These are phyloP conservation scores for Hydrozoanthus tunicans DNA, from an alignment of 64 coral and sea anemone genomes.

Conservation along the genomic window DNA sequence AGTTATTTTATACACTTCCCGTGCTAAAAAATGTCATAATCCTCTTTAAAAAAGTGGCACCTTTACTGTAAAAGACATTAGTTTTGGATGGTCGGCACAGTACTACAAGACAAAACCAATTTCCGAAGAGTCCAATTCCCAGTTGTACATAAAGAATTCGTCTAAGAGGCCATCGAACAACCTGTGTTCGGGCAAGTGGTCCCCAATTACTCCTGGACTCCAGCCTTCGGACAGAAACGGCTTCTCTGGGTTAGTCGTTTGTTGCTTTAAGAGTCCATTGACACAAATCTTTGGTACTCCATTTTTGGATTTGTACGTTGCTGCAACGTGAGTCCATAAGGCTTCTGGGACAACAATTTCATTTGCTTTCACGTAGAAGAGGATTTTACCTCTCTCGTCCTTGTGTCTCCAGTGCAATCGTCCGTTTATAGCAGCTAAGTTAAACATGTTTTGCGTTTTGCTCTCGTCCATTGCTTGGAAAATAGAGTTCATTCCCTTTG, in stretches of 20 bases:
- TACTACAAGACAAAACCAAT: conserved; percentile 94
- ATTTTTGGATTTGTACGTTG: conserved; percentile 75
- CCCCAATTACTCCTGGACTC: conserved; percentile 77
- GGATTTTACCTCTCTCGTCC: conserved; percentile 48
- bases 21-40: background rate
- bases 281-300: conserved; percentile 92
- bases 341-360: conserved; percentile 90
- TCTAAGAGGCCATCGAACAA: conserved; percentile 84
- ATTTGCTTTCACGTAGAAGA: conserved; percentile 74
- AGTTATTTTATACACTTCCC: no score
- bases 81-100: conserved; percentile 93
- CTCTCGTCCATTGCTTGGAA: conserved; percentile 76
- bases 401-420: conserved; percentile 86
- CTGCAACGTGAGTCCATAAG: conserved; percentile 92
- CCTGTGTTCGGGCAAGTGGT: conserved; percentile 63
- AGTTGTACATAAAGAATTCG: conserved; percentile 98
- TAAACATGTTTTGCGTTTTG: conserved; percentile 74
- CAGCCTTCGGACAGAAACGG: conserved; percentile 68
- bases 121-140: conserved; percentile 89
- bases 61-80: conserved; percentile 94
- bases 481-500: conserved; percentile 85
- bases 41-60: conserved; percentile 73
- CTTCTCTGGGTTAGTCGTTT: conserved; percentile 56
- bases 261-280: conserved; percentile 79
- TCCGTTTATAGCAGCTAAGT: conserved; percentile 86